Evolutionary conservation across 2,113 vertebrate species (phyloP), one percentile per base, ranked within the genome.

Genomic region (Hassar affinis): DNA sequence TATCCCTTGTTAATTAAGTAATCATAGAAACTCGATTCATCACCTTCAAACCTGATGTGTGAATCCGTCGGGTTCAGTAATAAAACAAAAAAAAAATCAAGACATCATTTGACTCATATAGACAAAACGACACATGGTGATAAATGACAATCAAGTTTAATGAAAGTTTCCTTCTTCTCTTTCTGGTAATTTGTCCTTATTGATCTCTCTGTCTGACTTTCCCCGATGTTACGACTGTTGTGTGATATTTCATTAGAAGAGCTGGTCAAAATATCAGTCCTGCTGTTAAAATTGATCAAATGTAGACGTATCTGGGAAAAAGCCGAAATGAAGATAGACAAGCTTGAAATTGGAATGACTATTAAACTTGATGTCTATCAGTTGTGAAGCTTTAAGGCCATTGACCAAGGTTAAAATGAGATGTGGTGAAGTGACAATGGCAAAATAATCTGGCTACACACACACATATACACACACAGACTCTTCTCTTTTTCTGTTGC

Each of bases 341-440:
- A 30, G 79, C 20, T 51, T 52, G 33, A 69, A 80, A 64, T 66
- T 52, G 27, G n/a, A n/a, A 61, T 79, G 77, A 79, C 38, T 25
- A 47, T 61, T 47, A 61, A 79, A 42, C 22, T 45, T 79, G 11
- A 59, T 42, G 76, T 76, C 49, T 11, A 78, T 45, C 77, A 78
- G 4, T 45, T 80, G 47, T 22, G 20, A 78, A 83, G 1, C 51
- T 88, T 87, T 85, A 79, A 89, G 88, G 89, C 79, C 66, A 90
- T 91, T 33, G 89, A 88, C 69, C 85, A 89, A 83, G 90, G 90
- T 91, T 94, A 92, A 93, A 90, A 89, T 85, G 71, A 85, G 45
- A 88, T 92, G 89, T 88, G 91, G 84, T 86, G 88, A 75, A 87
- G 90, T 84, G 85, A 80, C 0, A 10, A 3, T 51, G n/a, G 49